Evolutionary conservation across 1,140 invertebrate species (phyloP).

Genomic region (Contarinia nasturtii): DNA sequence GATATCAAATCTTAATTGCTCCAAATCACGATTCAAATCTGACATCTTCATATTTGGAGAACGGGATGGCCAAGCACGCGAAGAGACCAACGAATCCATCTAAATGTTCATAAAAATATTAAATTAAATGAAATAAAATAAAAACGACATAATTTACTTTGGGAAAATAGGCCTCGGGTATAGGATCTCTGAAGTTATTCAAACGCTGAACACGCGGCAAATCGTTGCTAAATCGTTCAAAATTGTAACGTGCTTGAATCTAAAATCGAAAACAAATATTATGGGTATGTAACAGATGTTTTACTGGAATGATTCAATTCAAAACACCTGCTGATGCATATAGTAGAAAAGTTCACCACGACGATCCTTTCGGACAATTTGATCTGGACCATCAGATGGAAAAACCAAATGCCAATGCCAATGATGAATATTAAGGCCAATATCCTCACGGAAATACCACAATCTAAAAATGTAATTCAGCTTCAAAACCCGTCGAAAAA

Average conservation of each 20-base stretch:
- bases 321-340: constrained; percentile 40
- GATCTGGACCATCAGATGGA: constrained; percentile 20
- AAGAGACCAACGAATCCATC: constrained; percentile 13
- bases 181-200: constrained; percentile 27
- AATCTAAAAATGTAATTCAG: too few species aligned
- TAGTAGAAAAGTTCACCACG: constrained; percentile 28
- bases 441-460: constrained; percentile 38
- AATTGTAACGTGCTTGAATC: constrained; percentile 31
- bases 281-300: neutral
- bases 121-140: too few species aligned
- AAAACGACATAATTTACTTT: too few species aligned
- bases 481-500: too few species aligned
- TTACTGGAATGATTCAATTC: neutral
- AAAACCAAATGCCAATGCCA: constrained; percentile 39
- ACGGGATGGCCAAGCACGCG: constrained; percentile 28
- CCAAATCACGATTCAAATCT: constrained; percentile 9
- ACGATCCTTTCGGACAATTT: constrained; percentile 37
- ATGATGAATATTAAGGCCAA: constrained; percentile 22
- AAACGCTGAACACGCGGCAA: constrained; percentile 25
- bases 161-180: constrained; percentile 33
- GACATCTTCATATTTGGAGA: constrained; percentile 9
- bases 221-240: constrained; percentile 29
- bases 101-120: too few species aligned
- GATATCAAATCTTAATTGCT: constrained; percentile 10
- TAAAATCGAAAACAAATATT: constrained; percentile 12